phyloP scores from a whole-genome alignment of 2,797 vertebrate genomes.

The Girardinus metallicus region DNA sequence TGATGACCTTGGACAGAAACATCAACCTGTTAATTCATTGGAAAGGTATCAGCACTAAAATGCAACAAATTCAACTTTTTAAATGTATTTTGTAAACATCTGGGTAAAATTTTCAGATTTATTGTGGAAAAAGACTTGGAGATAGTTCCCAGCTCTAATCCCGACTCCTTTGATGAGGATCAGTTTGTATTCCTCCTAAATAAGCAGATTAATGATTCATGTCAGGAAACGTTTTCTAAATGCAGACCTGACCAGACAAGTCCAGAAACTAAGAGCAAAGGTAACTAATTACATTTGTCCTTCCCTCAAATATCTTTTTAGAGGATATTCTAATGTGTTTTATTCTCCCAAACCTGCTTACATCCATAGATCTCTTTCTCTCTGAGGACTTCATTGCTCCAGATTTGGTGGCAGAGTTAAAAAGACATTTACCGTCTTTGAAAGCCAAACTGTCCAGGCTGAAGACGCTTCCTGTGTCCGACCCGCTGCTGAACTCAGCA shows the following conservation, averaged over 20 bases:
- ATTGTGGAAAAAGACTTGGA: constrained; percentile 30
- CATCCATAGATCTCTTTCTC: constrained; percentile 77
- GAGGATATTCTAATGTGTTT: neutral
- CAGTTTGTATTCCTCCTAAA: constrained; percentile 44
- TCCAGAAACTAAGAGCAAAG: constrained; percentile 25
- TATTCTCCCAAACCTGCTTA: neutral
- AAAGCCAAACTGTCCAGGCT: constrained; percentile 78
- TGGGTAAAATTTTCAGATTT: constrained; percentile 60
- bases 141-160: constrained; percentile 72
- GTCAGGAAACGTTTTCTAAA: constrained; percentile 70
- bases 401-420: constrained; percentile 72
- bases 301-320: neutral
- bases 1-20: constrained; percentile 58
- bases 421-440: constrained; percentile 78
- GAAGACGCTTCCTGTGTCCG: constrained; percentile 77
- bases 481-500: constrained; percentile 81
- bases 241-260: constrained; percentile 27
- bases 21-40: constrained; percentile 22
- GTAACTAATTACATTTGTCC: constrained; percentile 24
- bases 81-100: neutral
- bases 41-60: constrained; percentile 71
- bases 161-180: constrained; percentile 56
- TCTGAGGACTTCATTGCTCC: constrained; percentile 81
- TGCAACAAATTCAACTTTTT: neutral
- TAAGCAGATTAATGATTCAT: constrained; percentile 30